These are phyloP conservation scores for Channa striata DNA, from an alignment of 2,797 vertebrate genomes.

Conservation along the genomic window DNA sequence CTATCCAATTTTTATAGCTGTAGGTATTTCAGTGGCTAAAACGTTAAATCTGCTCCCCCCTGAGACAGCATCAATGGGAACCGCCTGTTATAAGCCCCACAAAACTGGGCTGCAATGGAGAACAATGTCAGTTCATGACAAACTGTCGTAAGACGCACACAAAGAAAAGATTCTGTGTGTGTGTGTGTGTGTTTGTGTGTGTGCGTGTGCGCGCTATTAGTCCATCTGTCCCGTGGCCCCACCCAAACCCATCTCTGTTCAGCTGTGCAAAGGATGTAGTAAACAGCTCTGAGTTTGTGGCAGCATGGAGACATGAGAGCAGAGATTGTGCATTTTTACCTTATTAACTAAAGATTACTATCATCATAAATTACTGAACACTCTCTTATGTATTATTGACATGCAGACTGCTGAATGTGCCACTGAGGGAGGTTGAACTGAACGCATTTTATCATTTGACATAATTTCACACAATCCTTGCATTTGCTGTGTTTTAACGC, in stretches of 20 bases:
- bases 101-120: too few relatives aligned
- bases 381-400: slow-evolving; percentile 34
- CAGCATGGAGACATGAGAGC: neutral
- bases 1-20: too few relatives aligned
- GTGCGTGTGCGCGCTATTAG: slow-evolving; percentile 2
- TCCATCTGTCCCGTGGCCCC: slow-evolving; percentile 6
- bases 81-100: neutral
- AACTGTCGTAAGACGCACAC: too few relatives aligned
- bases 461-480: neutral
- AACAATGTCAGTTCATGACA: too few relatives aligned
- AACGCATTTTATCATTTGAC: neutral
- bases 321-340: slow-evolving; percentile 6
- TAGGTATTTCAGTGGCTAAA: too few relatives aligned
- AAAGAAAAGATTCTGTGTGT: neutral
- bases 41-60: neutral
- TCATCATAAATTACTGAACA: slow-evolving; percentile 29
- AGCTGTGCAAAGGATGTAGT: neutral
- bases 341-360: slow-evolving; percentile 5
- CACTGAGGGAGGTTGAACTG: neutral
- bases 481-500: neutral
- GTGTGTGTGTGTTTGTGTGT: slow-evolving; percentile 1
- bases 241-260: slow-evolving; percentile 7
- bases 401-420: slow-evolving; percentile 7
- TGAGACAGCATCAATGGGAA: neutral
- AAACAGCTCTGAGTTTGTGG: neutral